phyloP scores from a whole-genome alignment of 2,888 invertebrate genomes.

The Homarus gammarus region DNA sequence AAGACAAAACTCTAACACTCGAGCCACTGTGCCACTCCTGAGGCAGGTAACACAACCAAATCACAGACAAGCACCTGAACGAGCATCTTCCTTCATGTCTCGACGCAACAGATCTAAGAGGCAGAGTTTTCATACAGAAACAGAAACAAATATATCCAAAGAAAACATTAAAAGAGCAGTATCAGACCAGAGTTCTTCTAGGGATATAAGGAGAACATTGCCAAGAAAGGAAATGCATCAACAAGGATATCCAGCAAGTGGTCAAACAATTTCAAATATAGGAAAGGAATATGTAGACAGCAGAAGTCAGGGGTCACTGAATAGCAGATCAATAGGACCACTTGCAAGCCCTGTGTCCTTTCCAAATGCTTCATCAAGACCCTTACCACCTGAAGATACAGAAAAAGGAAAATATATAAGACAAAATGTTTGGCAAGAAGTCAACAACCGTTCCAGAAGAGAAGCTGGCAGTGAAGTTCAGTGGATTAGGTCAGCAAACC shows the following conservation, averaged over 20 bases:
- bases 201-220: neutral
- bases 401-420: too few relatives aligned
- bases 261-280: neutral
- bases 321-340: neutral
- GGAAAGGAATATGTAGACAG: neutral
- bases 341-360: neutral
- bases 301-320: too few relatives aligned
- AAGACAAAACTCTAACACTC: neutral
- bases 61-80: neutral
- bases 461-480: neutral
- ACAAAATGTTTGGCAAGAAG: too few relatives aligned
- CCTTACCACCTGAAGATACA: neutral
- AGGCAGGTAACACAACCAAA: neutral
- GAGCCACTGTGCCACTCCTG: conserved; percentile 19
- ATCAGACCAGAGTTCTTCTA: neutral
- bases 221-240: neutral
- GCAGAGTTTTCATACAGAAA: neutral
- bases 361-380: neutral
- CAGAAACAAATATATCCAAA: neutral
- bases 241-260: neutral
- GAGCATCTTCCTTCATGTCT: neutral
- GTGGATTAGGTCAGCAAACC: neutral
- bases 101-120: neutral
- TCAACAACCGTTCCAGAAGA: neutral
- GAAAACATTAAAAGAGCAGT: neutral